Evolutionary conservation across 2,888 invertebrate species (phyloP), one percentile per base, ranked within the genome.

Genomic region (Hypolimnas misippus): DNA sequence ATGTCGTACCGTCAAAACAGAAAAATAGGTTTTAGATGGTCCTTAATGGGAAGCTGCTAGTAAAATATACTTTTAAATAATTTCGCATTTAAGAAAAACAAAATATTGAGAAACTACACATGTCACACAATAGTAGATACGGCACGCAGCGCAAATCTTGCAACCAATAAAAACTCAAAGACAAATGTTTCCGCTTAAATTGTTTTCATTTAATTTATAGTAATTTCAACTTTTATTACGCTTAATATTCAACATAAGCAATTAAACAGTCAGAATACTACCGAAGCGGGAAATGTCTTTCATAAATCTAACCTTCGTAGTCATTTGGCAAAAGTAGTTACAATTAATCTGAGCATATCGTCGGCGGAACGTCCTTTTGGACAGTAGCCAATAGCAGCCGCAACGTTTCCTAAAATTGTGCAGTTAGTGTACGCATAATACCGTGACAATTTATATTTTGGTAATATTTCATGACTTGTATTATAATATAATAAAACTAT

Each of bases 261-360:
- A 50, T 49, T 49, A 29, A 49, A 49, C 49, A n/a, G 14, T 29
- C 49, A 29, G 7, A 49, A 29, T n/a, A 29, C n/a, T 4, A n/a
- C 49, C 7, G 21, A n/a, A 25, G 8, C 16, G 29, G 35, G 57
- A 62, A 54, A 63, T 63, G 54, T 56, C 50, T n/a, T 35, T 38
- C 38, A 54, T 44, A 60, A 65, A 76, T 82, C 74, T 57, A 57
- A 40, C 54, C 61, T 57, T 57, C 33, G 49, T 33, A 56, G 56
- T 46, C 79, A 84, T 86, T 87, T 87, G 86, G 85, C 87, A 86
- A 82, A 86, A 86, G 82, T 83, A 82, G 83, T 81, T 74, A 81
- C 84, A 85, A 87, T 87, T 87, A 87, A 87, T 87, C 83, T 83
- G 73, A 75, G 76, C 76, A 74, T 76, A 81, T 80, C 77, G 80